Evolutionary conservation across 2,113 vertebrate genomes (phyloP).

Genomic region (Istiophorus platypterus): DNA sequence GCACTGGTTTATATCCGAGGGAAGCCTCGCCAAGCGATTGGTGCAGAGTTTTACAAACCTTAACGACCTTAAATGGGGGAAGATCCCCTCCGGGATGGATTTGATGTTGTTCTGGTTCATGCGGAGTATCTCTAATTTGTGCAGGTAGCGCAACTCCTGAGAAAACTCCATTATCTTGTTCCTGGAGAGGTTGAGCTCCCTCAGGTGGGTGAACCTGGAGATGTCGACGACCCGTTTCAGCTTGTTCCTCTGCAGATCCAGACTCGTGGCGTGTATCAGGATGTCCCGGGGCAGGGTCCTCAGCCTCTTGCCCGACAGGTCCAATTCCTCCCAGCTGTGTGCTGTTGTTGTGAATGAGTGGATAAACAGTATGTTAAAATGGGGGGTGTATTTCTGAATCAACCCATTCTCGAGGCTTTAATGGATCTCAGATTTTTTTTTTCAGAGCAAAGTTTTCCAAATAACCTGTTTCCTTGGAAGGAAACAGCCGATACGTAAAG

Average conservation of each 20-base stretch:
- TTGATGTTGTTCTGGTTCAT: slow-evolving; percentile 44
- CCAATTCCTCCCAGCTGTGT: slow-evolving; percentile 20
- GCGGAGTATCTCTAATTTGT: slow-evolving; percentile 26
- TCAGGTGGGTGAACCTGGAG: slow-evolving; percentile 32
- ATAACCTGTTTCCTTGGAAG: too few relatives aligned
- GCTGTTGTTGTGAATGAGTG: slow-evolving; percentile 13
- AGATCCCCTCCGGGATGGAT: slow-evolving; percentile 44
- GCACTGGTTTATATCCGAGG: slow-evolving; percentile 47
- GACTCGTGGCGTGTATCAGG: neutral
- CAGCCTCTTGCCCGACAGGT: slow-evolving; percentile 38
- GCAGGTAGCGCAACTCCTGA: slow-evolving; percentile 23
- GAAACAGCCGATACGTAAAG: too few relatives aligned
- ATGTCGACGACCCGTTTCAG: slow-evolving; percentile 40
- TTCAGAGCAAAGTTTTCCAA: too few relatives aligned
- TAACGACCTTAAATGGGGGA: slow-evolving; percentile 23
- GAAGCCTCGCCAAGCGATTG: slow-evolving; percentile 37
- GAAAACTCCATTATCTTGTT: slow-evolving; percentile 41
- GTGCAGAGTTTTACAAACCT: slow-evolving; percentile 37
- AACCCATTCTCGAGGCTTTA: too few relatives aligned
- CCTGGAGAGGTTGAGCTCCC: slow-evolving; percentile 36
- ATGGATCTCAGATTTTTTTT: too few relatives aligned
- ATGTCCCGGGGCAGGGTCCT: slow-evolving; percentile 27
- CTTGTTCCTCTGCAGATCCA: slow-evolving; percentile 48
- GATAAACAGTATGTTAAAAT: neutral
- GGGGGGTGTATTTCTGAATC: neutral